phyloP scores from a whole-genome alignment of 92 coral and sea anemone genomes.

The Parazoanthus darwini region DNA sequence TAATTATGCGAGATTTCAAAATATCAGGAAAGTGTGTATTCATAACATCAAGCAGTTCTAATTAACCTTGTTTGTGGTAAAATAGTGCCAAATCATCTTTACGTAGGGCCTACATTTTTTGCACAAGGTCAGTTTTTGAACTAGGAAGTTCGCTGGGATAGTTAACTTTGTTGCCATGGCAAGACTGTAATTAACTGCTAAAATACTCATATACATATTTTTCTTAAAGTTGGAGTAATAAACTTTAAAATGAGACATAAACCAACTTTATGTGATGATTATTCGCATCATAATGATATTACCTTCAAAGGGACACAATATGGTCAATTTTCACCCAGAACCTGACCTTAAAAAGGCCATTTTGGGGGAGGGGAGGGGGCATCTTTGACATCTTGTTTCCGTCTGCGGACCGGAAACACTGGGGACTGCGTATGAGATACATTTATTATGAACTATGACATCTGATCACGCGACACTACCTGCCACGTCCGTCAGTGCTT shows the following conservation, averaged over 20 bases:
- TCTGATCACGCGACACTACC: constrained; percentile 7
- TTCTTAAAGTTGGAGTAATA: not conserved
- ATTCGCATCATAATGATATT: not conserved
- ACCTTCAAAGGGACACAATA: not conserved
- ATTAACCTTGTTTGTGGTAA: no score
- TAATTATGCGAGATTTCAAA: not conserved
- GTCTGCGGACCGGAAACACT: constrained; percentile 8
- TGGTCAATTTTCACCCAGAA: not conserved
- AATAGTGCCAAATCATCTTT: no score
- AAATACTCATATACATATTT: not conserved
- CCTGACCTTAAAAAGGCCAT: no score
- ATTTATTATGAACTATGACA: constrained; percentile 1
- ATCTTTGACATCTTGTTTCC: constrained; percentile 4
- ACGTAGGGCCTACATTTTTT: no score
- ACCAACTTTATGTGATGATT: not conserved
- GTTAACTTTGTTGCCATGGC: no score
- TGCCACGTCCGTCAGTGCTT: constrained; percentile 8
- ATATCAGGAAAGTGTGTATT: no score
- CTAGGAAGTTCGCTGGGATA: no score
- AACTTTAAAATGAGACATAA: not conserved
- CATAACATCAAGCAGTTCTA: no score
- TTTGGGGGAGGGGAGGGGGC: no score
- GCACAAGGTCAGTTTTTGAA: no score
- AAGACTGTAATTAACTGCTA: not conserved
- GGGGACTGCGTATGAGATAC: constrained; percentile 7